These are phyloP conservation scores for Lacerta agilis DNA, from an alignment of 2,797 vertebrate species.

Conservation along the genomic window DNA sequence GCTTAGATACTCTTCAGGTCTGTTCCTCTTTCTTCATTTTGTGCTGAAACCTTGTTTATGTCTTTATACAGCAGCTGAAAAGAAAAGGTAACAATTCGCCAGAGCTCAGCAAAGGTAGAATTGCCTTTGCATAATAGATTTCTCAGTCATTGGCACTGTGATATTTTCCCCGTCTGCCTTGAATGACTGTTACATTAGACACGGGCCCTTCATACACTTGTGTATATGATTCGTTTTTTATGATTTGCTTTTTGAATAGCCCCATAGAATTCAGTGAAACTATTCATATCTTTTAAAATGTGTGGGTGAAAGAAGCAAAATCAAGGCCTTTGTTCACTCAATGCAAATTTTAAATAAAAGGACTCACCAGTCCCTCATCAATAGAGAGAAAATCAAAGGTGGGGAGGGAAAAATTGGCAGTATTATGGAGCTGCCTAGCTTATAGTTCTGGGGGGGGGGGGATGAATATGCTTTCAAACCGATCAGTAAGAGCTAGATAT, in stretches of 20 bases:
- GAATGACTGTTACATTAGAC: constrained; percentile 6
- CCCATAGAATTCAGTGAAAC: not conserved
- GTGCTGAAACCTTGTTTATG: not conserved
- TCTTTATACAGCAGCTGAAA: not conserved
- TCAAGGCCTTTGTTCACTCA: constrained; percentile 9
- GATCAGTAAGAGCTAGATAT: not conserved
- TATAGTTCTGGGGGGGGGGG: not conserved
- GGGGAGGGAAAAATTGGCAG: not conserved
- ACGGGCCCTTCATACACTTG: not conserved
- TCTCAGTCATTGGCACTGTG: not conserved
- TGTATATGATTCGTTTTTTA: not conserved
- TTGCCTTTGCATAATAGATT: not conserved
- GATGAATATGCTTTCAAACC: not conserved
- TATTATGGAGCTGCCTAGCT: not conserved
- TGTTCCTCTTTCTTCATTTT: not conserved
- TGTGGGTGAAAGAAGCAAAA: not conserved
- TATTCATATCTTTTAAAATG: constrained; percentile 2
- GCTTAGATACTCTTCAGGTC: not conserved
- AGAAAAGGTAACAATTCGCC: not conserved
- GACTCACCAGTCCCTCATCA: not conserved
- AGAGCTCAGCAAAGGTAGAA: not conserved
- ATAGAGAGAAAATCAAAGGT: not conserved
- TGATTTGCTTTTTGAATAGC: not conserved
- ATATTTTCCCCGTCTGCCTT: not conserved
- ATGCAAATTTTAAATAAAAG: constrained; percentile 12